A percentile compares a stretch with the other conserved stretches of the same genome.
Evolutionary conservation across 2,888 invertebrate species (phyloP).

Genomic region (Leucophora obtusa): DNA sequence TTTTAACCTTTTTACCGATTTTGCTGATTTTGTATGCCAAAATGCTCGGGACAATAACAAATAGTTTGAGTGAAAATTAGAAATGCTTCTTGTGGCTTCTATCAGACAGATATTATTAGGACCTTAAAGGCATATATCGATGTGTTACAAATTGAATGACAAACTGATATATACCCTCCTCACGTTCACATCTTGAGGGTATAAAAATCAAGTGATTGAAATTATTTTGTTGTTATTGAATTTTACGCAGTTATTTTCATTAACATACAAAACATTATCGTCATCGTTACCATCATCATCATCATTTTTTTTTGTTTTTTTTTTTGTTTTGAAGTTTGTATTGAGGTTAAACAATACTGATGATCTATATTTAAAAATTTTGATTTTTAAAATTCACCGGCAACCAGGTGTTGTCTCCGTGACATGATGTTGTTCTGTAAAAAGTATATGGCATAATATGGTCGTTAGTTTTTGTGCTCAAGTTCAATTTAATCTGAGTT

Average conservation of each 20-base stretch:
- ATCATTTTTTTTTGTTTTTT: no score
- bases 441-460: neutral
- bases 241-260: slow-evolving; percentile 44
- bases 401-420: slow-evolving; percentile 29
- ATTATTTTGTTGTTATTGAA: slow-evolving; percentile 53
- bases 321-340: neutral
- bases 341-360: slow-evolving; percentile 5
- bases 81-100: no score
- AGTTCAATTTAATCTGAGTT: slow-evolving; percentile 34
- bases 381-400: slow-evolving; percentile 1
- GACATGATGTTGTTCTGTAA: neutral
- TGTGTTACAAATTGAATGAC: no score
- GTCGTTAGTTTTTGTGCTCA: neutral
- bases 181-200: no score
- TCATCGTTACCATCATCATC: neutral
- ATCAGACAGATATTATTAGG: no score
- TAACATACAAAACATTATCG: slow-evolving; percentile 12
- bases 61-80: no score
- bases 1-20: no score
- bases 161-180: no score
- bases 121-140: no score
- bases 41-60: no score
- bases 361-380: neutral
- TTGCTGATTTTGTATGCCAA: no score
- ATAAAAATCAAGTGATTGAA: slow-evolving; percentile 35